Percentiles rank a stretch among this genome's conserved stretches.
Evolutionary conservation across 1,140 invertebrate species (phyloP).

Genomic region (Pseudomyrmex dendroicus): DNA sequence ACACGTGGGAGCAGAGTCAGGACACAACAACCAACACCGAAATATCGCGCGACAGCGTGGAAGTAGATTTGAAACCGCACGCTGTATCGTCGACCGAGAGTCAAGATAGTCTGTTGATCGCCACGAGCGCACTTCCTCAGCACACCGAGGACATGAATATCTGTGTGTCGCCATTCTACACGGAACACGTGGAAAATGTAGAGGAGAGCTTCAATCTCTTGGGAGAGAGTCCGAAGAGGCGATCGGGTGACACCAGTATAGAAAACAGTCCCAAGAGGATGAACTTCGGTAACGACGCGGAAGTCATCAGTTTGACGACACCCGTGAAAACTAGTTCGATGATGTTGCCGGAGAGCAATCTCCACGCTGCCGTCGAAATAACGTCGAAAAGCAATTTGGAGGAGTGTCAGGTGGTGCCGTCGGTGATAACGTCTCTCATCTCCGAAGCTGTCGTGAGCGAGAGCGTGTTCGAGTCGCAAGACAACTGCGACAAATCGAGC

Average conservation of each 20-base stretch:
- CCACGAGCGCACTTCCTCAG: conserved; percentile 49
- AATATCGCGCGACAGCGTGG: conserved; percentile 77
- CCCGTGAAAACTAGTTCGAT: conserved; percentile 10
- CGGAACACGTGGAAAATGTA: conserved; percentile 74
- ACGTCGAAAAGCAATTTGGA: conserved; percentile 75
- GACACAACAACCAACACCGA: conserved; percentile 77
- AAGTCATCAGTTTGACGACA: conserved; percentile 19
- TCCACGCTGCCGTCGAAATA: conserved; percentile 60
- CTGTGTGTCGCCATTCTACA: conserved; percentile 78
- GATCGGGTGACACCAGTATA: conserved; percentile 77
- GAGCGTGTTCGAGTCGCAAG: conserved; percentile 10
- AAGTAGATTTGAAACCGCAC: conserved; percentile 64
- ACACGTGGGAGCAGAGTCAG: conserved; percentile 82
- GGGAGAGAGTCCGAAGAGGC: conserved; percentile 79
- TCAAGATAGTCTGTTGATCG: conserved; percentile 71
- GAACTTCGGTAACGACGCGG: conserved; percentile 66
- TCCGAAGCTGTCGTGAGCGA: conserved; percentile 43
- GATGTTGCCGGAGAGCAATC: conserved; percentile 52
- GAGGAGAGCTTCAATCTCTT: conserved; percentile 77
- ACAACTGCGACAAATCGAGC: conserved; percentile 3
- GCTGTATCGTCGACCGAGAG: conserved; percentile 69
- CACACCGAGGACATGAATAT: conserved; percentile 71
- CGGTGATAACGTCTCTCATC: conserved; percentile 62
- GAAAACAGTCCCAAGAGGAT: conserved; percentile 82
- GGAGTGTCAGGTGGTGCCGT: conserved; percentile 83